These are phyloP conservation scores for Nomada lathburiana DNA, from an alignment of 2,888 invertebrate species.

Conservation along the genomic window DNA sequence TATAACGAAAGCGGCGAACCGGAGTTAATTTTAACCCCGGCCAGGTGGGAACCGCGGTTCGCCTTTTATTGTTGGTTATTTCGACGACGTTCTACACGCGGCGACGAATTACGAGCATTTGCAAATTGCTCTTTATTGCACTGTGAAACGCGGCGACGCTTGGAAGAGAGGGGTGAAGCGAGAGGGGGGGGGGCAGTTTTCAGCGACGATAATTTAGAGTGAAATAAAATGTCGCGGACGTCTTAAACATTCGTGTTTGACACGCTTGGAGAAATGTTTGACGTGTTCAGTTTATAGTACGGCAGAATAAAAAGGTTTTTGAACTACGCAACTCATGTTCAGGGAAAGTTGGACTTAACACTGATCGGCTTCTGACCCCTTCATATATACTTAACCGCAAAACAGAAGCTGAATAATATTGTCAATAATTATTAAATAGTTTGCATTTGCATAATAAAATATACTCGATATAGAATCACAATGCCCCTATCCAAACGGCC, in stretches of 20 bases:
- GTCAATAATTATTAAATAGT: no score
- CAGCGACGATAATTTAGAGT: conserved; percentile 7
- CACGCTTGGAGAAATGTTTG: background rate
- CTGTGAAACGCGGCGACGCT: conserved; percentile 10
- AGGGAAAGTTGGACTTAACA: no score
- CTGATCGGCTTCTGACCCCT: no score
- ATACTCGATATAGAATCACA: no score
- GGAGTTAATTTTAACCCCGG: conserved; percentile 19
- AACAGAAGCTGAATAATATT: no score
- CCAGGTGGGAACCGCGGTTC: conserved; percentile 3
- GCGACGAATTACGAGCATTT: conserved; percentile 23
- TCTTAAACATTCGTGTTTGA: background rate
- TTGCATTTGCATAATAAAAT: no score
- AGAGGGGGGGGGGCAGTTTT: background rate
- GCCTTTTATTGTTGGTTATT: conserved; percentile 25
- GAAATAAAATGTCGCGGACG: background rate
- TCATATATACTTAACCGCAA: no score
- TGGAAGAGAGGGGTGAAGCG: no score
- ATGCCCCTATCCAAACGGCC: no score
- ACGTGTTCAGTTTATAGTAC: background rate
- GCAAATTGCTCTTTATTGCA: conserved; percentile 36
- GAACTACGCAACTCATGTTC: no score
- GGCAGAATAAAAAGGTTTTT: background rate
- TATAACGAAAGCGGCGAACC: conserved; percentile 12
- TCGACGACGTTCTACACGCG: background rate